A percentile compares a stretch with the other conserved stretches of the same genome.
These are phyloP conservation scores for Mycetomoellerius zeteki DNA, from an alignment of 1,140 invertebrate species.

Conservation along the genomic window DNA sequence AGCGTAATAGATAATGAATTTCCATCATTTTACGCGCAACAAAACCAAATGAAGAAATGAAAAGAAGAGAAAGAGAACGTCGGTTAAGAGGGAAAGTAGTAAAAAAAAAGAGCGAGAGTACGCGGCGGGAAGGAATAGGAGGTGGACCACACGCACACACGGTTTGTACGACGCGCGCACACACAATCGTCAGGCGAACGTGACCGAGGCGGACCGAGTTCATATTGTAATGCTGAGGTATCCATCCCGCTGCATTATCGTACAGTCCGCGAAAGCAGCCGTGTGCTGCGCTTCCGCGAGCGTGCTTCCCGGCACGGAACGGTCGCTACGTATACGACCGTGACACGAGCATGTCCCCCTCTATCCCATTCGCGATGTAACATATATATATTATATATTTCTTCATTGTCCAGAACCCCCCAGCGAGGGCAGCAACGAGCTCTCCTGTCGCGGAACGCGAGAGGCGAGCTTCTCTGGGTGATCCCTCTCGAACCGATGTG, in stretches of 20 bases:
- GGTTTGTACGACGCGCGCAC: constrained; percentile 73
- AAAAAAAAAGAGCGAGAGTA: constrained; percentile 75
- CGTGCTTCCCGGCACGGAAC: constrained; percentile 64
- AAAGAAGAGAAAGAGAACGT: constrained; percentile 45
- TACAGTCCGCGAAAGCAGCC: constrained; percentile 82
- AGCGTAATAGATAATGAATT: constrained; percentile 81
- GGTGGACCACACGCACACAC: constrained; percentile 85
- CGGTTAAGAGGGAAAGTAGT: constrained; percentile 34
- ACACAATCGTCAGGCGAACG: constrained; percentile 82
- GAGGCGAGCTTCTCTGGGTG: not conserved
- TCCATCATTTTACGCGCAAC: constrained; percentile 72
- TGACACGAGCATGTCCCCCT: constrained; percentile 34
- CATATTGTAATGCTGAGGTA: constrained; percentile 86
- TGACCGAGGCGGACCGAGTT: constrained; percentile 85
- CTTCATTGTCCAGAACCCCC: constrained; percentile 37
- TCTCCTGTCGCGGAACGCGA: constrained; percentile 17
- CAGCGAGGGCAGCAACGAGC: not conserved
- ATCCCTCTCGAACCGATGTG: not conserved
- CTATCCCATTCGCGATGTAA: constrained; percentile 30
- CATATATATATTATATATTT: constrained; percentile 5
- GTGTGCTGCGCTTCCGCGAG: constrained; percentile 69
- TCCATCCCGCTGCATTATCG: constrained; percentile 83
- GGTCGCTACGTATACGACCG: constrained; percentile 44
- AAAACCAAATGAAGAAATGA: constrained; percentile 45
- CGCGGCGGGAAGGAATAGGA: constrained; percentile 62